Evolutionary conservation across 2,888 invertebrate genomes (phyloP).

Genomic region (Microchrysa polita): DNA sequence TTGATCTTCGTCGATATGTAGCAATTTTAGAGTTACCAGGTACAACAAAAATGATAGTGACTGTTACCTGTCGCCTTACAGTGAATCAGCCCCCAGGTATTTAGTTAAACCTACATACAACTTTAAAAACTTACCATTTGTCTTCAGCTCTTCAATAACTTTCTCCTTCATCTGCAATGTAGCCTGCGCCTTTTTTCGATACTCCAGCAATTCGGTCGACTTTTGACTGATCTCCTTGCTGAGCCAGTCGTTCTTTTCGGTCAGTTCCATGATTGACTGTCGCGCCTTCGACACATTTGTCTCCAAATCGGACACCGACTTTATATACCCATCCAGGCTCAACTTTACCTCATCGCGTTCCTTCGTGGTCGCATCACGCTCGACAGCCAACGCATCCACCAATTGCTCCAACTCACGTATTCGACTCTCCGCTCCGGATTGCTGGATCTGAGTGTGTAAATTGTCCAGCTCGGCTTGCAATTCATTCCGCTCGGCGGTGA

Average conservation of each 20-base stretch:
- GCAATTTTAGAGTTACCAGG: too few relatives aligned
- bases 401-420: slow-evolving; percentile 56
- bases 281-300: slow-evolving; percentile 63
- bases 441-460: slow-evolving; percentile 57
- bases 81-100: too few relatives aligned
- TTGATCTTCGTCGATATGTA: too few relatives aligned
- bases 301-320: slow-evolving; percentile 61
- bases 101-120: too few relatives aligned
- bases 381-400: slow-evolving; percentile 53
- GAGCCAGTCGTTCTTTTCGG: slow-evolving; percentile 66
- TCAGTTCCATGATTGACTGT: slow-evolving; percentile 64
- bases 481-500: slow-evolving; percentile 59
- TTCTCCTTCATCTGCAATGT: slow-evolving; percentile 82
- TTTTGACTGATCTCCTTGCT: slow-evolving; percentile 64
- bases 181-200: slow-evolving; percentile 80
- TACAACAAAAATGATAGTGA: too few relatives aligned
- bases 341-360: slow-evolving; percentile 54
- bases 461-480: slow-evolving; percentile 54
- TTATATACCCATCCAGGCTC: slow-evolving; percentile 57
- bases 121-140: slow-evolving; percentile 47
- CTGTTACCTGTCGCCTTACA: too few relatives aligned
- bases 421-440: slow-evolving; percentile 54
- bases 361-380: slow-evolving; percentile 56
- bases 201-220: slow-evolving; percentile 74
- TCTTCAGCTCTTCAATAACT: slow-evolving; percentile 71